Percentiles rank a stretch among this genome's conserved stretches.
phyloP scores from a whole-genome alignment of 2,113 vertebrate species.

The Heterotilapia buettikoferi region DNA sequence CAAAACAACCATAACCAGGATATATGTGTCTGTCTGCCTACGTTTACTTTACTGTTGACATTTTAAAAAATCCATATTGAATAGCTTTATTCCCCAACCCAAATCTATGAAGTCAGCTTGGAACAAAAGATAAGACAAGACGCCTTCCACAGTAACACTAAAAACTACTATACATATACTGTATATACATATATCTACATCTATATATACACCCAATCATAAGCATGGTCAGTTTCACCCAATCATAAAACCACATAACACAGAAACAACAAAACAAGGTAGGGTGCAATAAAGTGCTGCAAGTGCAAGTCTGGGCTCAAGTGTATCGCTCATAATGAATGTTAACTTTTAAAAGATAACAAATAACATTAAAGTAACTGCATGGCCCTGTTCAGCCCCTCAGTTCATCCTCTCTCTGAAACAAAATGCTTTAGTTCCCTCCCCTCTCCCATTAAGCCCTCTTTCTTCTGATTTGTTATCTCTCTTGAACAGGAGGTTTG shows the following conservation, averaged over 20 bases:
- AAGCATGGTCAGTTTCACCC: neutral
- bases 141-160: neutral
- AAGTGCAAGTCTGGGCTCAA: neutral
- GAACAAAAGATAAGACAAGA: neutral
- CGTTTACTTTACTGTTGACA: neutral
- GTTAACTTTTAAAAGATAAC: neutral
- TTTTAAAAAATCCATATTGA: neutral
- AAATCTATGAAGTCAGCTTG: neutral
- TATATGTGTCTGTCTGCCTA: neutral
- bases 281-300: neutral
- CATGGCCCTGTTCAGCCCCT: neutral
- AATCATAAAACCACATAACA: neutral
- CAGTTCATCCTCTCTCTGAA: neutral
- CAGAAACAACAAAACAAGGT: neutral
- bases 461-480: neutral
- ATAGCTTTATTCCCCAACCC: neutral
- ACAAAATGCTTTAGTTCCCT: neutral
- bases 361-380: neutral
- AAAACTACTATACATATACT: neutral
- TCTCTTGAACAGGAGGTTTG: neutral
- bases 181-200: neutral
- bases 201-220: neutral
- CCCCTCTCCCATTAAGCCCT: accelerated
- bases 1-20: neutral
- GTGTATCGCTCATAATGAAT: neutral